phyloP scores from a whole-genome alignment of 2,888 invertebrate species.

The Orthosia gothica region DNA sequence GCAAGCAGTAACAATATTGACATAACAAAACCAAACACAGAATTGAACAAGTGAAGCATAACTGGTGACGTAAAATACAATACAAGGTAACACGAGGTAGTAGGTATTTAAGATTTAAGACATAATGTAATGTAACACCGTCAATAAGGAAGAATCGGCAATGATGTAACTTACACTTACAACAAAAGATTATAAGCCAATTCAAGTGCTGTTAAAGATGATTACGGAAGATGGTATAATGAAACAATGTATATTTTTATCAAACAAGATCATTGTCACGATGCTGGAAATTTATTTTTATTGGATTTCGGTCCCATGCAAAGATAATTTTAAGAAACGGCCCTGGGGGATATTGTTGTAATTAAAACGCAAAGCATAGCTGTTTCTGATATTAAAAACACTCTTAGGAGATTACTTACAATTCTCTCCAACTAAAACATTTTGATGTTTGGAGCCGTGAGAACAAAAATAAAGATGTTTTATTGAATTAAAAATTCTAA shows the following conservation, averaged over 20 bases:
- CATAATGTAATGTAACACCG: slow-evolving; percentile 31
- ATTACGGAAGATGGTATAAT: slow-evolving; percentile 1
- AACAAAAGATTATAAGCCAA: slow-evolving; percentile 22
- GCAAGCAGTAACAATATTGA: slow-evolving; percentile 33
- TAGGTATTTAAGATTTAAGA: slow-evolving; percentile 4
- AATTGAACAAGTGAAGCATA: slow-evolving; percentile 26
- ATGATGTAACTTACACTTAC: slow-evolving; percentile 23
- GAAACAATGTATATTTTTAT: slow-evolving; percentile 12
- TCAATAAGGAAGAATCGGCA: slow-evolving; percentile 25
- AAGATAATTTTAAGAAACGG: not conserved
- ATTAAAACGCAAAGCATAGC: not conserved
- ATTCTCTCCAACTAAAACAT: not conserved
- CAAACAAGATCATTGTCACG: slow-evolving; percentile 25
- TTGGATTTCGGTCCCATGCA: not conserved
- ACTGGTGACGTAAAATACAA: slow-evolving; percentile 26
- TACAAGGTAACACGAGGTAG: slow-evolving; percentile 9
- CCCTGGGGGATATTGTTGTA: not conserved
- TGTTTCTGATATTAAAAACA: not conserved
- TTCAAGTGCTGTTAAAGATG: slow-evolving; percentile 14
- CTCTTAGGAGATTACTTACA: not conserved
- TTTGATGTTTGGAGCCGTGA: not conserved
- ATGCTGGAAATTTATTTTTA: slow-evolving; percentile 16
- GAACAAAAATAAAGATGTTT: no score
- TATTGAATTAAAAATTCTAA: slow-evolving; percentile 25
- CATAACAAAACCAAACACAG: slow-evolving; percentile 31